Base-by-base conservation (phyloP, 2,888 invertebrate genomes). In the Eupithecia subfuscata region DNA sequence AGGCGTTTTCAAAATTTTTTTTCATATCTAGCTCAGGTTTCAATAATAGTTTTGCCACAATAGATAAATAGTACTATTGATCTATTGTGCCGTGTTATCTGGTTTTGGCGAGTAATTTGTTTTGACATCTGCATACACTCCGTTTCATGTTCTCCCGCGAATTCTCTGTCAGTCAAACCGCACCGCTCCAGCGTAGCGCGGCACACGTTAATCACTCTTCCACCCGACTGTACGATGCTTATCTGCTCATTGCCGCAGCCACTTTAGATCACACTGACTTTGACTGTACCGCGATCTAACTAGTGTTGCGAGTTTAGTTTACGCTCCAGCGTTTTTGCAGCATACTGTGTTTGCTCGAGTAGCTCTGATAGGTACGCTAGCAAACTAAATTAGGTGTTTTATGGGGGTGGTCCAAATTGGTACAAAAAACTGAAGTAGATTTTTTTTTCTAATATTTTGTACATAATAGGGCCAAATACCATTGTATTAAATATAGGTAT, bases 201-300 rank as follows among this genome's bases (percentile, higher is more conserved):
- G 76, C 77, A 73, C 67, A 83, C 84, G 84, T 83, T 91, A 91
- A 91, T 92, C 91, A 90, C 88, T 89, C 88, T 88, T 91, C 90
- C 90, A 89, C 87, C 86, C 87, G 87, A 88, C 86, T 89, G 90
- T 91, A 84, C 91, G 89, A 90, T 91, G 89, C 87, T 89, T 91
- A 91, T 91, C 87, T 86, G 87, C 87, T 83, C 86, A 87, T 87
- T 85, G 86, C 84, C 82, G 85, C 82, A 82, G 85, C 83, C 88
- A 85, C 86, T 85, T 83, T 86, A 87, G 85, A 87, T 88, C 85
- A 80, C 84, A 89, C 90, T 86, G 90, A 87, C 89, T 86, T 82
- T 86, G 90, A 89, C 87, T 86, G 86, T 87, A 86, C 87, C 85
- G 73, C 70, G 71, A 67, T 77, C 74, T 69, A 65, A 69, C 74